Evolutionary conservation across 2,113 vertebrate species (phyloP).

Genomic region (Perca schrenkii): DNA sequence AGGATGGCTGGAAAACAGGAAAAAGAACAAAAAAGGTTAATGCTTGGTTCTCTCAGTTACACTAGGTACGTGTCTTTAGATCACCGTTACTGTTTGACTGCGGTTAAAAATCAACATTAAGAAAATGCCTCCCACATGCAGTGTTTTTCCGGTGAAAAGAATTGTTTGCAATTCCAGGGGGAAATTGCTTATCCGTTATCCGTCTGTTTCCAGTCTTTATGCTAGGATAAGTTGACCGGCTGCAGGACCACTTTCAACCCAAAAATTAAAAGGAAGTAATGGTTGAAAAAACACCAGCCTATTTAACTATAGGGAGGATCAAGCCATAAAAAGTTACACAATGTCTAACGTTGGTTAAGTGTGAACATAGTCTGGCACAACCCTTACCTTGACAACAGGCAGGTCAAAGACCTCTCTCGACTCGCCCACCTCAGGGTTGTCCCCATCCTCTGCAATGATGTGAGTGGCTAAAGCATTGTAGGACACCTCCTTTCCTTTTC

Average conservation of each 20-base stretch:
- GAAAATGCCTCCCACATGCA: not conserved
- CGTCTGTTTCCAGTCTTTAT: not conserved
- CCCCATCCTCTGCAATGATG: constrained; percentile 96
- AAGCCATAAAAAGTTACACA: not conserved
- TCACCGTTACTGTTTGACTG: not conserved
- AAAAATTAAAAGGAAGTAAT: not conserved
- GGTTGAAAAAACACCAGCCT: too few species aligned
- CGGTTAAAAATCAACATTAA: not conserved
- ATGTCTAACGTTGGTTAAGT: not conserved
- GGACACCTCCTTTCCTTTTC: constrained; percentile 97
- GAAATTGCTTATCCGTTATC: not conserved
- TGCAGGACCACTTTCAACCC: not conserved
- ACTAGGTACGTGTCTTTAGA: not conserved
- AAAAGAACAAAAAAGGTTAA: not conserved
- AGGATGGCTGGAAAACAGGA: constrained; percentile 90
- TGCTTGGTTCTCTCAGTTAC: not conserved
- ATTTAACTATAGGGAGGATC: not conserved
- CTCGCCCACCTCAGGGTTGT: constrained; percentile 97
- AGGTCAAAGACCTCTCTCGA: constrained; percentile 97
- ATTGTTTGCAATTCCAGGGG: not conserved
- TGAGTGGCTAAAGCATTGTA: constrained; percentile 97
- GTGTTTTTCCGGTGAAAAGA: not conserved
- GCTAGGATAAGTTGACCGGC: not conserved
- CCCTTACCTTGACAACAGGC: constrained; percentile 94
- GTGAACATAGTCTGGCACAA: not conserved